phyloP scores from a whole-genome alignment of 2,113 vertebrate species.

The Coptodon bakossiorum region DNA sequence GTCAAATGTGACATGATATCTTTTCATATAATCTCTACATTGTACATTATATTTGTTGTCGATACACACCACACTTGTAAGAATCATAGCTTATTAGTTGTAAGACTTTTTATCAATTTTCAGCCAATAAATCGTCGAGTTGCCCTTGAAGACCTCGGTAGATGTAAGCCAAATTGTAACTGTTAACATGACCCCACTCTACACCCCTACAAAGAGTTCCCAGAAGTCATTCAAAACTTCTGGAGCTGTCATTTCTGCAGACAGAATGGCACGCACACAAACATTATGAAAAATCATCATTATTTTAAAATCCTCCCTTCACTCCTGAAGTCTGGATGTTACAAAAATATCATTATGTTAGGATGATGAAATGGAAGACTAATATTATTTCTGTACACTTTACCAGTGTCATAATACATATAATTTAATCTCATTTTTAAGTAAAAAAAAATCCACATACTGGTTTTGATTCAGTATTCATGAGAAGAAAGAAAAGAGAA shows the following conservation, averaged over 20 bases:
- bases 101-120: background rate
- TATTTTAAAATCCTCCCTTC: background rate
- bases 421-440: background rate
- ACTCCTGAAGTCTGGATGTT: background rate
- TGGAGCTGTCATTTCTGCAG: background rate
- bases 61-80: background rate
- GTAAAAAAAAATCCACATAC: background rate
- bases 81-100: background rate
- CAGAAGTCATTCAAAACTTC: background rate
- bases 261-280: background rate
- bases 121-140: background rate
- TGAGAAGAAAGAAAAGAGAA: background rate
- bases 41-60: background rate
- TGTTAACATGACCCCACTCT: background rate
- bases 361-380: background rate
- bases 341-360: background rate
- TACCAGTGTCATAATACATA: background rate
- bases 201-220: background rate
- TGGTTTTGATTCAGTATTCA: background rate
- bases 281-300: background rate
- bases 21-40: background rate
- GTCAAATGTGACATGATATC: background rate
- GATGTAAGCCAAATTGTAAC: background rate
- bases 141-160: background rate
- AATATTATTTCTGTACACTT: background rate